A percentile compares a stretch with the other conserved stretches of the same genome.
Evolutionary conservation across 2,113 vertebrate species (phyloP).

Genomic region (Gymnogyps californianus): DNA sequence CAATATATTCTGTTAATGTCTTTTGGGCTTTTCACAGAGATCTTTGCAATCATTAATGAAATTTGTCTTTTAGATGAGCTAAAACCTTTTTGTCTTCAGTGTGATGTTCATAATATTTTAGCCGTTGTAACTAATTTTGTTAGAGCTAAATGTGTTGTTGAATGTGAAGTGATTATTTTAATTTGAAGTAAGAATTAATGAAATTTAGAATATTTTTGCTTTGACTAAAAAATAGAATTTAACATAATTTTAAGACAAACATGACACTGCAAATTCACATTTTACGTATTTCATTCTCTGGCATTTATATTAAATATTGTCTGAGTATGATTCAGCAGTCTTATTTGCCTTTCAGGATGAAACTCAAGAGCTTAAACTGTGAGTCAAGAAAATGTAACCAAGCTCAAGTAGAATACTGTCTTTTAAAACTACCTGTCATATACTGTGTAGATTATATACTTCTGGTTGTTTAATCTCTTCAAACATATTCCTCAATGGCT

Average conservation of each 20-base stretch:
- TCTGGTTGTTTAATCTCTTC: not conserved
- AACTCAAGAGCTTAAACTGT: not conserved
- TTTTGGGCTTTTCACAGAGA: not conserved
- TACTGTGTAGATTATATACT: not conserved
- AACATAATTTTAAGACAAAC: not conserved
- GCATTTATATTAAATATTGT: not conserved
- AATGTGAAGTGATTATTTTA: not conserved
- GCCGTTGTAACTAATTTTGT: not conserved
- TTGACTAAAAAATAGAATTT: not conserved
- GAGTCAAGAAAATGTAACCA: conserved; percentile 8
- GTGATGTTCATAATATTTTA: not conserved
- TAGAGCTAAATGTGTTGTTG: not conserved
- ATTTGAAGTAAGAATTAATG: not conserved
- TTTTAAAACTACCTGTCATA: not conserved
- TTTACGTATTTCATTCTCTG: not conserved
- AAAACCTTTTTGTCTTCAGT: not conserved
- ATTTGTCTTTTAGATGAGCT: not conserved
- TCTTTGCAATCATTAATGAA: not conserved
- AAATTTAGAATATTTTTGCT: not conserved
- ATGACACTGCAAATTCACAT: not conserved
- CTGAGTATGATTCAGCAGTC: not conserved
- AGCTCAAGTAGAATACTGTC: not conserved
- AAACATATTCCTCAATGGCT: not conserved
- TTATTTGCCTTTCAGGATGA: not conserved
- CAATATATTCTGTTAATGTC: not conserved